Evolutionary conservation across 2,888 invertebrate species (phyloP).

Genomic region (Drosophila diplacantha): DNA sequence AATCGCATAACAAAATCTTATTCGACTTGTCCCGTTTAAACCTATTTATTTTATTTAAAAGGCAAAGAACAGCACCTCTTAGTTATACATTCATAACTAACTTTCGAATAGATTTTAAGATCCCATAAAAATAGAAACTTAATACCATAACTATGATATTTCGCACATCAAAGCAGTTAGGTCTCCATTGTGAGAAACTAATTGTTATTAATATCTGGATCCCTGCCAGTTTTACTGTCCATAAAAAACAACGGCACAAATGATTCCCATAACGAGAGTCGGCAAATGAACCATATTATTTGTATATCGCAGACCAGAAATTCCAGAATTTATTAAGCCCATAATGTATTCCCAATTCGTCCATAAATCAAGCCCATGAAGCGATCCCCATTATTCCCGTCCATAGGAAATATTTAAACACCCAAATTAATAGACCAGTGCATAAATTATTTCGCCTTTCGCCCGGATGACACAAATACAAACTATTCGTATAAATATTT

Average conservation of each 20-base stretch:
- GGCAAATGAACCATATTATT: constrained; percentile 4
- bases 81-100: neutral
- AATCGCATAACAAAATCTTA: neutral
- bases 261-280: neutral
- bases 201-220: constrained; percentile 8
- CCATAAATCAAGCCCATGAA: constrained; percentile 20
- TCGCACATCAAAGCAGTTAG: neutral
- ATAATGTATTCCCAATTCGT: constrained; percentile 10
- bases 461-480: constrained; percentile 30
- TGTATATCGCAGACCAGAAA: constrained; percentile 1
- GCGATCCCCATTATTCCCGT: constrained; percentile 6
- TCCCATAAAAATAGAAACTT: neutral
- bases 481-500: constrained; percentile 18
- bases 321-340: constrained; percentile 11
- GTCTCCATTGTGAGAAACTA: neutral
- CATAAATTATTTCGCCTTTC: constrained; percentile 34
- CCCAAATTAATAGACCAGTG: constrained; percentile 27
- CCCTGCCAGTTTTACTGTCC: constrained; percentile 3
- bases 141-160: neutral
- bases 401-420: constrained; percentile 13
- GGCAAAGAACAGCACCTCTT: too few relatives aligned
- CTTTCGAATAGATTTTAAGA: neutral
- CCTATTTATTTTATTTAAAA: too few relatives aligned
- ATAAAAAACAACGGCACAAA: constrained; percentile 7
- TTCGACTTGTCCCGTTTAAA: too few relatives aligned